Evolutionary conservation across 1,140 invertebrate genomes (phyloP), one percentile per base, ranked within the genome.

Genomic region (Diachasma alloeum): DNA sequence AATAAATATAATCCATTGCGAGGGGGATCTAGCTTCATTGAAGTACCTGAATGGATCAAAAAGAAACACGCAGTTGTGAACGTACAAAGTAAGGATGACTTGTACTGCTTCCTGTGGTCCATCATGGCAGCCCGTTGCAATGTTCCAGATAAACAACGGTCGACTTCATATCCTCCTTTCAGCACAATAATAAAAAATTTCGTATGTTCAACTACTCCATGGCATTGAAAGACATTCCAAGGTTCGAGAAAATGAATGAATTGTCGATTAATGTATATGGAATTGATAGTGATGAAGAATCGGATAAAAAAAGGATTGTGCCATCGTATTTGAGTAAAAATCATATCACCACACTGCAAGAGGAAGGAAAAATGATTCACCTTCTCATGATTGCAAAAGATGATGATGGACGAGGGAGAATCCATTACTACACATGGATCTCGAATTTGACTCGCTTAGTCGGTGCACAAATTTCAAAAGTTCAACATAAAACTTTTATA

Each of bases 161-260:
- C 56, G 2, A 59, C 0, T 22, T 59, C n/a, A 3, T 59, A 24
- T 22, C 10, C 17, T 22, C 0, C 22, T 0, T 22, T n/a, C n/a
- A n/a, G 56, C 22, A 22, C n/a, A 22, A 0, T 68, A 36, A 0
- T 68, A 8, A 1, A 9, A 26, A 59, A 59, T 59, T 22, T 22
- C 2, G 4, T 22, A 11, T 19, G 22, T 22, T 59, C 19, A 59
- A 19, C 0, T 59, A 22, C 56, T 19, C 56, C n/a, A 22, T 59
- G 22, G 15, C 22, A 4, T 37, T 26, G 37, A 68, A 36, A 22
- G 2, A 19, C 6, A 59, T 59, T 5, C 9, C n/a, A 71, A 85
- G 81, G 79, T 75, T 87, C 59, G 84, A 87, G 80, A 77, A 79
- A 37, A 46, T 81, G 68, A 88, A 87, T 80, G 80, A 82, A 75